Base-by-base conservation (phyloP, 1,140 invertebrate species). In the Drosophila prosaltans region DNA sequence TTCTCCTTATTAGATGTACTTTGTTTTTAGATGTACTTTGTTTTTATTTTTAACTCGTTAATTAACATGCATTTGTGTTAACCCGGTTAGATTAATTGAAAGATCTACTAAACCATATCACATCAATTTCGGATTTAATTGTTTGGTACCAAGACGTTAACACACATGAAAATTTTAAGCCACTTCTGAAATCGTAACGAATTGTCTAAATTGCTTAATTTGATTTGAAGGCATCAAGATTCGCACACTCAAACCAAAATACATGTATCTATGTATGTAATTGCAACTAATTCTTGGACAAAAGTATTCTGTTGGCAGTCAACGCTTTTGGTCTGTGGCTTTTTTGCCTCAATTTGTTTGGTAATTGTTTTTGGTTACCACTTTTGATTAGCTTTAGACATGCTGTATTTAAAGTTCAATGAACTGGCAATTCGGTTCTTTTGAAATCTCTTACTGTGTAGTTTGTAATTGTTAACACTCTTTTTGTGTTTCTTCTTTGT, bases 301-400 rank as follows among this genome's bases (percentile, higher is more conserved):
- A 10, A 59, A 59, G 57, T 51, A 9, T 59, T 59, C 36, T 58
- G 2, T 51, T 51, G 24, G 21, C 24, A 24, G 24, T 54, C 3
- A 59, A 32, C 16, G 36, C 8, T 51, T 59, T 55, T 39, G 54
- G 54, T 8, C n/a, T 59, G 57, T 59, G 30, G n/a, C 32, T 24
- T 16, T 57, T 58, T 36, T 16, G 30, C 32, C 32, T 36, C 55
- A 36, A 32, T 36, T 36, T 10, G 32, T 36, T 39, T 36, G 16
- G 32, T 59, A 59, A 59, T 59, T 59, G 57, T 59, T 59, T 59
- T 59, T 59, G 57, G 28, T 51, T 51, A 51, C 45, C 45, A 51
- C 45, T 26, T 51, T 51, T 51, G 45, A 51, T 59, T 59, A 59
- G 36, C 57, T 59, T 59, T 59, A 39, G 57, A 59, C 36, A 39